Conservation (phyloP, 1,140 invertebrate genomes). For the Antheraea pernyi region DNA sequence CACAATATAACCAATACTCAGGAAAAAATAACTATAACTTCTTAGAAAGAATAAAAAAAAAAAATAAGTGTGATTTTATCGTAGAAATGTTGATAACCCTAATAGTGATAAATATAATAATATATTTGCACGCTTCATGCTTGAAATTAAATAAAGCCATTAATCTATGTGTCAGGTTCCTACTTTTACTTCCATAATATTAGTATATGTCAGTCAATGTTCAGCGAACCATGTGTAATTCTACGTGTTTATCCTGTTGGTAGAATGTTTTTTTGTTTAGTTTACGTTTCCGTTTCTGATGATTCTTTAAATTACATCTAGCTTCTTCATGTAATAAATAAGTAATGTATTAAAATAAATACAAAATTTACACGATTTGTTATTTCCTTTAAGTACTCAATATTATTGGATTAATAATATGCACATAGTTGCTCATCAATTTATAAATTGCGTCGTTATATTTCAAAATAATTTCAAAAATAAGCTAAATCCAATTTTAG, state of each 20-base stretch:
- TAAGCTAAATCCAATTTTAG: too few species aligned
- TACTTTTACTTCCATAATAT: slow-evolving; percentile 7
- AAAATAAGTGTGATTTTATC: slow-evolving; percentile 9
- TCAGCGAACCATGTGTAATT: neutral
- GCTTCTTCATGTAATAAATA: neutral
- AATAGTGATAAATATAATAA: slow-evolving; percentile 1
- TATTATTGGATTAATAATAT: too few species aligned
- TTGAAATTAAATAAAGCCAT: slow-evolving; percentile 11
- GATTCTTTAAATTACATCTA: neutral
- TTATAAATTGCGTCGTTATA: too few species aligned
- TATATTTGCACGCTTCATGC: slow-evolving; percentile 3
- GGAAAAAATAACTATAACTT: too few species aligned
- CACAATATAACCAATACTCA: too few species aligned
- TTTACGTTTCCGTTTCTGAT: slow-evolving; percentile 6
- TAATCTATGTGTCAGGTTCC: neutral
- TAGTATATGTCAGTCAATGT: neutral
- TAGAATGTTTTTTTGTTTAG: neutral
- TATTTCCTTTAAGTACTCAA: too few species aligned
- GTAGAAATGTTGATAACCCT: neutral
- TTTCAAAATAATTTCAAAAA: too few species aligned
- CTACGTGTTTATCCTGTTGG: neutral
- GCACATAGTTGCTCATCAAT: too few species aligned
- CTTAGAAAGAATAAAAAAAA: too few species aligned
- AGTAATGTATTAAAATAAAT: neutral
- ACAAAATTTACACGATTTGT: neutral